Conservation (phyloP, 2,888 invertebrate species). For the Corbicula japonica region DNA sequence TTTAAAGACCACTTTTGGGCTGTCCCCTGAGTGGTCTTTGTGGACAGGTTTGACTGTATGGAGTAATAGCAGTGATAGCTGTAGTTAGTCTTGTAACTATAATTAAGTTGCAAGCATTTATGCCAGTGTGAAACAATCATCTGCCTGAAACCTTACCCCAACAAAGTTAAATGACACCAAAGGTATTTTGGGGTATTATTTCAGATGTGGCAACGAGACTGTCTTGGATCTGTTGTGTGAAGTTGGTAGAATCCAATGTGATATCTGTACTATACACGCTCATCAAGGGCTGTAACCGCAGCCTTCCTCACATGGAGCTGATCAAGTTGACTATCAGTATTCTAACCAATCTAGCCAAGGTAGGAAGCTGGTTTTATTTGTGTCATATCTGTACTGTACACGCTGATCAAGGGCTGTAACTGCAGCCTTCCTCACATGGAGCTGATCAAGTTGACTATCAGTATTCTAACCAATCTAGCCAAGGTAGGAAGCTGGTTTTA, state of each 20-base stretch:
- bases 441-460: conserved; percentile 84
- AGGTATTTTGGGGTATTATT: too few species aligned
- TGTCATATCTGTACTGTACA: conserved; percentile 83
- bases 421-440: conserved; percentile 87
- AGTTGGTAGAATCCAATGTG: conserved; percentile 83
- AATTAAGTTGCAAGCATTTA: too few species aligned
- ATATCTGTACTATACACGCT: conserved; percentile 83
- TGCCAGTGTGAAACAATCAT: too few species aligned
- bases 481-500: conserved; percentile 82
- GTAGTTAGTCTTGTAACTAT: too few species aligned
- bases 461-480: too few species aligned
- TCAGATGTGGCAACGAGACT: conserved; percentile 85
- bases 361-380: too few species aligned
- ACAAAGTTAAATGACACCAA: too few species aligned
- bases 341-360: conserved; percentile 86
- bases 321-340: conserved; percentile 85
- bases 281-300: conserved; percentile 86
- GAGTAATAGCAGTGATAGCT: too few species aligned
- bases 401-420: conserved; percentile 85
- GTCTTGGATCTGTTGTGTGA: conserved; percentile 85
- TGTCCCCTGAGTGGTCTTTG: too few species aligned
- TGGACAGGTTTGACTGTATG: too few species aligned
- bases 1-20: too few species aligned
- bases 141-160: too few species aligned
- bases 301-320: conserved; percentile 87